These are phyloP conservation scores for Ectemnius cavifrons DNA, from an alignment of 2,888 invertebrate species.

Conservation along the genomic window DNA sequence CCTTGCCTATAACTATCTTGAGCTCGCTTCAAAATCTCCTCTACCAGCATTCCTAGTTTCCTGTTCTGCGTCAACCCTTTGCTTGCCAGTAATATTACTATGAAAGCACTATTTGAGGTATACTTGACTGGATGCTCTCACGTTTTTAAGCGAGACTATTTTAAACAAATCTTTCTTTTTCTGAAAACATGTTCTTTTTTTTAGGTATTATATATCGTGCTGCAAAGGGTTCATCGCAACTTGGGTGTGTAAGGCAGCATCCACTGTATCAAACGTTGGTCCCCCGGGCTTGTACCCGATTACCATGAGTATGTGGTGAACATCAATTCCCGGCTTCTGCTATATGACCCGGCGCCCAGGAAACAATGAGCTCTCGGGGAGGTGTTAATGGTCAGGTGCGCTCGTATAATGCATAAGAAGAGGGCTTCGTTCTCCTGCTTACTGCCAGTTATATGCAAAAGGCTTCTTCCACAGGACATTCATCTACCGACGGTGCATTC, in stretches of 20 bases:
- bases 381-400: slow-evolving; percentile 5
- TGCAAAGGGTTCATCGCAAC: too few relatives aligned
- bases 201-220: too few relatives aligned
- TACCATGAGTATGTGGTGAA: neutral
- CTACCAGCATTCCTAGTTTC: too few relatives aligned
- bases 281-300: neutral
- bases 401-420: neutral
- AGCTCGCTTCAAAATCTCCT: neutral
- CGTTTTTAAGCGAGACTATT: too few relatives aligned
- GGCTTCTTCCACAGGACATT: neutral
- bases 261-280: too few relatives aligned
- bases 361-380: neutral
- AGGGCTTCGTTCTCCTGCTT: neutral
- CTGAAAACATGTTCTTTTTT: too few relatives aligned
- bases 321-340: neutral
- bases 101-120: too few relatives aligned
- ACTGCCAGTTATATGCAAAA: neutral
- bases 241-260: too few relatives aligned
- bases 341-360: neutral
- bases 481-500: neutral
- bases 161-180: too few relatives aligned
- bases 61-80: too few relatives aligned
- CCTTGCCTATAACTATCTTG: neutral
- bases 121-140: too few relatives aligned
- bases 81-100: too few relatives aligned